A percentile compares a stretch with the other conserved stretches of the same genome.
Evolutionary conservation across 2,113 vertebrate species (phyloP).

Genomic region (Ptilorrhoa leucosticta): DNA sequence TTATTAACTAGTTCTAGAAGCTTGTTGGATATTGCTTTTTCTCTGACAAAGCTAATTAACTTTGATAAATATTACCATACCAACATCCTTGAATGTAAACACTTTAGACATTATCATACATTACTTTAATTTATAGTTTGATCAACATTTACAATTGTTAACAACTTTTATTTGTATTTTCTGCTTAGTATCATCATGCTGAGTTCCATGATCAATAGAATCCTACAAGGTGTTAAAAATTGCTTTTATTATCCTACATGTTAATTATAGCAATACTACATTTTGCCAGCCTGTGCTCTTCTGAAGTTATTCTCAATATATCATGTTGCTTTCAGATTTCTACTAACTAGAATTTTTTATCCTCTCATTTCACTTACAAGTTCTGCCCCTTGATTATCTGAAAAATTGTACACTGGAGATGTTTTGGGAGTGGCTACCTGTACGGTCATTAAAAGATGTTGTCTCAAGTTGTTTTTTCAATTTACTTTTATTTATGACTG

Average conservation of each 20-base stretch:
- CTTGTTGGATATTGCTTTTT: neutral
- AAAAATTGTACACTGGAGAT: neutral
- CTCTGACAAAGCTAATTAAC: neutral
- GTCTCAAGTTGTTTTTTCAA: neutral
- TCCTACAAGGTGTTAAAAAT: neutral
- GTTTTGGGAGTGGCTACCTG: neutral
- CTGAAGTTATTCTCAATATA: neutral
- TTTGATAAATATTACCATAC: slow-evolving; percentile 1
- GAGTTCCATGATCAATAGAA: neutral
- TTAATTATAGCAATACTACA: neutral
- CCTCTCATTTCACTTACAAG: neutral
- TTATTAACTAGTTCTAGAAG: slow-evolving; percentile 11
- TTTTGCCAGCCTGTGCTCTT: neutral
- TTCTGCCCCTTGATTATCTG: neutral
- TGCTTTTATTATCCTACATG: neutral
- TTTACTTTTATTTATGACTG: neutral
- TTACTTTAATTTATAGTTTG: neutral
- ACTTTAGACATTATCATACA: neutral
- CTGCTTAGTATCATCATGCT: neutral
- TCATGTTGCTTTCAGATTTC: neutral
- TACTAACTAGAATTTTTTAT: neutral
- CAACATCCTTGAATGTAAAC: neutral
- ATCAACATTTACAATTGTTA: neutral
- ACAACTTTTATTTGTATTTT: neutral
- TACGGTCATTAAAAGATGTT: neutral